Conservation (phyloP, 1,140 invertebrate species). For the Pararge aegeria region DNA sequence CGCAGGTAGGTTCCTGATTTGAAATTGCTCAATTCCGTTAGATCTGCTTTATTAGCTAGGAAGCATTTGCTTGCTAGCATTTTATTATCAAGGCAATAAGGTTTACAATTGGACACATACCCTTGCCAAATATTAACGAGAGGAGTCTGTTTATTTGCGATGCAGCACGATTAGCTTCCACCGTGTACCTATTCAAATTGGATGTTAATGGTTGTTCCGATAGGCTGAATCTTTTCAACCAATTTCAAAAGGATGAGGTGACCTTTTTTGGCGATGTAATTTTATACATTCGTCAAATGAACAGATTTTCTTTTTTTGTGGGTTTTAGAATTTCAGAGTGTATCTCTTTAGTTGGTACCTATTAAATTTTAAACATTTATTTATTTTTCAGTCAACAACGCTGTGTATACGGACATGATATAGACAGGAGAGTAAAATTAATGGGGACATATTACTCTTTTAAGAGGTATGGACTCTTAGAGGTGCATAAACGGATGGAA, state of each 20-base stretch:
- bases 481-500: too few species aligned
- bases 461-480: too few species aligned
- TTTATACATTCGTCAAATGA: too few species aligned
- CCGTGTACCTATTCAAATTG: constrained; percentile 44
- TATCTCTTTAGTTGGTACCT: background rate
- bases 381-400: too few species aligned
- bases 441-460: too few species aligned
- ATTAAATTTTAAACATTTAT: too few species aligned
- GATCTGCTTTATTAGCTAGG: background rate
- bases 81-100: constrained; percentile 17
- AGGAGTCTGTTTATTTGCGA: constrained; percentile 30
- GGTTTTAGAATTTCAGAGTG: too few species aligned
- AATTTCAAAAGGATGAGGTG: too few species aligned
- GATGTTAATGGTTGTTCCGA: constrained; percentile 33
- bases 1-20: constrained; percentile 11
- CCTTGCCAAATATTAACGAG: constrained; percentile 5
- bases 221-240: background rate
- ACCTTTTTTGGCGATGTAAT: too few species aligned
- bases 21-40: constrained; percentile 16
- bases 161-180: constrained; percentile 31
- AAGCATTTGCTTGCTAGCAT: constrained; percentile 4
- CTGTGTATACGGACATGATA: too few species aligned
- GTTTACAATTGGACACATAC: constrained; percentile 1
- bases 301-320: too few species aligned
- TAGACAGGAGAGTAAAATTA: too few species aligned